phyloP scores from a whole-genome alignment of 2,888 invertebrate species.

The Cantharis nigra region DNA sequence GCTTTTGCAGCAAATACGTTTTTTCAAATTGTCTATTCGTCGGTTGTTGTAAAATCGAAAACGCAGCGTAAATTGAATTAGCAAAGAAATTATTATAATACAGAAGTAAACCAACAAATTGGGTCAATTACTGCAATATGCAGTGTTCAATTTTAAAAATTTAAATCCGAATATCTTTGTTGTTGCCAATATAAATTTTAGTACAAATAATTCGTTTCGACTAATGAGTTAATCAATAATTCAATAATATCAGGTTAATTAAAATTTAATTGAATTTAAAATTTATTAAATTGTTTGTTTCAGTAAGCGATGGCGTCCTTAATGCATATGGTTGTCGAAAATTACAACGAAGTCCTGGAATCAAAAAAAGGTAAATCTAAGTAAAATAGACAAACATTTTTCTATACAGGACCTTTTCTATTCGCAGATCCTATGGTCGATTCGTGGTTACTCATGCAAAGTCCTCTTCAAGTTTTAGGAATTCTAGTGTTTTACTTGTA shows the following conservation, averaged over 20 bases:
- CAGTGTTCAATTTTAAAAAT: background rate
- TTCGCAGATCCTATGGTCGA: constrained; percentile 74
- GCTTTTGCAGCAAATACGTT: background rate
- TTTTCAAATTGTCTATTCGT: background rate
- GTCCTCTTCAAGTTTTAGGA: constrained; percentile 70
- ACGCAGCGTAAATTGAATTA: background rate
- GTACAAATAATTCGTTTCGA: background rate
- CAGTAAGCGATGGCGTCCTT: constrained; percentile 54
- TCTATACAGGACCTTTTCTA: background rate
- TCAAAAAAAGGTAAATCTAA: constrained; percentile 55
- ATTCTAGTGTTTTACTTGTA: constrained; percentile 70
- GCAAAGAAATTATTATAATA: background rate
- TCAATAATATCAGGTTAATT: too few species aligned
- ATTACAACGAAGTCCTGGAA: constrained; percentile 60
- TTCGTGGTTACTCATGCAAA: constrained; percentile 78
- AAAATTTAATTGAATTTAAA: background rate
- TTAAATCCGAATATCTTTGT: background rate
- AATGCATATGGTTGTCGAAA: constrained; percentile 58
- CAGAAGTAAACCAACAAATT: constrained; percentile 3
- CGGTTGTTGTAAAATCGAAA: background rate
- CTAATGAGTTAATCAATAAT: background rate
- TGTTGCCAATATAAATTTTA: background rate
- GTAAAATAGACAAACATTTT: constrained; percentile 1
- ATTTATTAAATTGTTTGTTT: background rate
- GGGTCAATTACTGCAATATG: constrained; percentile 8